Percentiles rank a stretch among this genome's conserved stretches.
These are phyloP conservation scores for Sminthurinus aureus DNA, from an alignment of 2,888 invertebrate species.

Conservation along the genomic window DNA sequence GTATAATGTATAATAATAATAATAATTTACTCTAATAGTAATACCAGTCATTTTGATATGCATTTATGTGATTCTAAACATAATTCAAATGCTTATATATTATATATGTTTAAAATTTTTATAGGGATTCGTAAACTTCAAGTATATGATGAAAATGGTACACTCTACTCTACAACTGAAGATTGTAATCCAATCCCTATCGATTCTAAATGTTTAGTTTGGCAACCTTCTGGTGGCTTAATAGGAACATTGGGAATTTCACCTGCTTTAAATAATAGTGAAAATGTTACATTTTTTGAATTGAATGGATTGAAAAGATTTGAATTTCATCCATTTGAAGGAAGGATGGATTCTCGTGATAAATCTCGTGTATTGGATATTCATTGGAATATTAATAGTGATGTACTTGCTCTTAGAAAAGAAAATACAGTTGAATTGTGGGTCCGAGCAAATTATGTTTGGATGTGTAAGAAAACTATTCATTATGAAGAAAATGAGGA, in stretches of 20 bases:
- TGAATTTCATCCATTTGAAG: constrained; percentile 53
- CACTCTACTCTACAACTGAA: constrained; percentile 49
- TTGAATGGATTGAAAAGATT: constrained; percentile 56
- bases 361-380: constrained; percentile 36
- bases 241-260: constrained; percentile 48
- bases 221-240: constrained; percentile 57
- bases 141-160: constrained; percentile 55
- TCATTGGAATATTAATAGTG: constrained; percentile 53
- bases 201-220: constrained; percentile 41
- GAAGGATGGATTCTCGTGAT: constrained; percentile 34
- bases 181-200: constrained; percentile 40
- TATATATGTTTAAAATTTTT: not conserved
- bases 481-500: constrained; percentile 17
- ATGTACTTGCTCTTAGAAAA: constrained; percentile 51
- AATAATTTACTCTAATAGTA: not conserved
- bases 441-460: constrained; percentile 56
- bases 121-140: constrained; percentile 42
- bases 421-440: constrained; percentile 51
- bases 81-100: not conserved
- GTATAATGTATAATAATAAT: too few relatives aligned
- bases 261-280: constrained; percentile 34
- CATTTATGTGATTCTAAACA: not conserved
- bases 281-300: constrained; percentile 54
- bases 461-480: constrained; percentile 56
- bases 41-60: too few relatives aligned